These are phyloP conservation scores for Schizaphis graminum DNA, from an alignment of 2,888 invertebrate genomes.

Conservation along the genomic window DNA sequence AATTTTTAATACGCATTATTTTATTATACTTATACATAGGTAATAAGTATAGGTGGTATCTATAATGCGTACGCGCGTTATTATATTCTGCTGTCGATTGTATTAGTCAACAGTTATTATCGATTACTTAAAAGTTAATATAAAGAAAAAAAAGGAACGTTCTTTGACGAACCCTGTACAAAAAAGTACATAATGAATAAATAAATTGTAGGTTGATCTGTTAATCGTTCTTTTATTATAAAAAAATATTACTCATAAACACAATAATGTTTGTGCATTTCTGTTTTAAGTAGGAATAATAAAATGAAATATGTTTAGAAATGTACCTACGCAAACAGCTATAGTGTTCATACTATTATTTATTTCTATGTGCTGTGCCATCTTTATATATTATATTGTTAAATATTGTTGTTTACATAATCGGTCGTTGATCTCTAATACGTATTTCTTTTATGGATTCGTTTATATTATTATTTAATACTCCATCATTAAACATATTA, in stretches of 20 bases:
- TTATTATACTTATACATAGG: neutral
- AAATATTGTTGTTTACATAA: constrained; percentile 10
- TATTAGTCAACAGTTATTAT: constrained; percentile 51
- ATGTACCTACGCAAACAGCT: neutral
- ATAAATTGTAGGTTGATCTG: neutral
- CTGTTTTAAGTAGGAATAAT: neutral
- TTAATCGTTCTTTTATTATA: neutral
- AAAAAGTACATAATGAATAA: constrained; percentile 9
- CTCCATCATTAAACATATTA: neutral
- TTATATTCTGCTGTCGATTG: neutral
- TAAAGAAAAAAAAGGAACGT: neutral
- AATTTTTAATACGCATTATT: constrained; percentile 19
- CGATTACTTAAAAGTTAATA: constrained; percentile 43
- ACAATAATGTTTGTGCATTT: neutral
- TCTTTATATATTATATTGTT: neutral
- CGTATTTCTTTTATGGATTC: neutral
- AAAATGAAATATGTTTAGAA: neutral
- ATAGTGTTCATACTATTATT: neutral
- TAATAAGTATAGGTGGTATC: neutral
- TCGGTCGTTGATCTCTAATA: neutral
- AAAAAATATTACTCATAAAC: neutral
- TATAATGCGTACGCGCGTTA: constrained; percentile 8
- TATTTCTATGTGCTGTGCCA: neutral
- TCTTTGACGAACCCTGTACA: neutral
- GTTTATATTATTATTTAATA: constrained; percentile 10